Base-by-base conservation (phyloP, 2,113 vertebrate genomes). In the Petrocephalus zakoni region DNA sequence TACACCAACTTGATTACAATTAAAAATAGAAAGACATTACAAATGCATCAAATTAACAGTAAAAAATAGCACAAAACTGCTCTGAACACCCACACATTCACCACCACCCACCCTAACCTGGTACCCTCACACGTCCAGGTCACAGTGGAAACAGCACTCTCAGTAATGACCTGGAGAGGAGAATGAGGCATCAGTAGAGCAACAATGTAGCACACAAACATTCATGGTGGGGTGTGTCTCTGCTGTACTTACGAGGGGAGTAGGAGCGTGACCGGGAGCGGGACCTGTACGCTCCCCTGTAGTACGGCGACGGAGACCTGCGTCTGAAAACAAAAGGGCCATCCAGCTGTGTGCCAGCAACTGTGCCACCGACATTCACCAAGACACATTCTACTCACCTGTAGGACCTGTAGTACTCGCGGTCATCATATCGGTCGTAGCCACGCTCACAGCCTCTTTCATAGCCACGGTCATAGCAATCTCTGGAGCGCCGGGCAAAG, bases 221-320 rank as follows among this genome's bases (percentile, higher is more conserved):
- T 29, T 68, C 8, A 72, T n/a, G 49, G 4, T 46, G 3, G 47
- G 25, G 21, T 0, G 1, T 52, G 64, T 15, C 6, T 34, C 7
- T 21, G n/a, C 52, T 21, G 25, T 82, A 96, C 97, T 95, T 97
- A 98, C 97, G 97, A 94, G 97, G 97, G 0, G 97, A 98, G 88
- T 98, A 98, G 81, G 97, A 98, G 1, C 97, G 96, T 86, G 97
- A 98, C 85, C 97, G 94, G 90, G 97, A 98, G 19, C 97, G 96
- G 85, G 97, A 98, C 64, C 97, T 96, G 93, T 98, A 98, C 22
- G 97, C 97, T 85, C 96, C 96, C 89, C 97, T 95, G 86, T 98
- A 98, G 88, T 98, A 98, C 0, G 97, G 97, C 90, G 97, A 98
- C 0, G 97, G 97, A 29, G 97, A 98, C 91, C 97, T 94, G 89